phyloP scores from a whole-genome alignment of 2,113 vertebrate species.

The Phaetusa simplex region DNA sequence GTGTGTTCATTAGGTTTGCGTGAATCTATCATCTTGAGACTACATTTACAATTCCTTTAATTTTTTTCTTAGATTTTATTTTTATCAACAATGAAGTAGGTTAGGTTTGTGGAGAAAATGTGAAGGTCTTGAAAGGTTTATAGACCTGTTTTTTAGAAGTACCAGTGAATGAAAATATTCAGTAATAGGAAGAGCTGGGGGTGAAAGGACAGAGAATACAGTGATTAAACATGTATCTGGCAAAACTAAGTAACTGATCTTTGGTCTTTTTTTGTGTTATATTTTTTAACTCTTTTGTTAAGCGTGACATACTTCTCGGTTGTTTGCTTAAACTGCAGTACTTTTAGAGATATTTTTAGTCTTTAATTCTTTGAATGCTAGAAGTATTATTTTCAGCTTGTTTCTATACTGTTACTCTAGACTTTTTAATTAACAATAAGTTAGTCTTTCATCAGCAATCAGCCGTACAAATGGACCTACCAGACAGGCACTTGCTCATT shows the following conservation, averaged over 20 bases:
- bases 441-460: background rate
- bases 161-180: background rate
- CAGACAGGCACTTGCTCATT: background rate
- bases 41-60: background rate
- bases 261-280: background rate
- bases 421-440: background rate
- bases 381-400: background rate
- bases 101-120: background rate
- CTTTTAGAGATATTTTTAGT: background rate
- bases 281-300: background rate
- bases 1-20: background rate
- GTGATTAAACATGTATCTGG: background rate
- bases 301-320: background rate
- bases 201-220: background rate
- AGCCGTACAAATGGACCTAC: background rate
- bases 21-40: background rate
- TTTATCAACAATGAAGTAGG: background rate
- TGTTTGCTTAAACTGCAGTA: background rate
- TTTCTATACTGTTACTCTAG: background rate
- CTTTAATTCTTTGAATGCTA: background rate
- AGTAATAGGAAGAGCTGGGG: background rate
- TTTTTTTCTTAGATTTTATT: background rate
- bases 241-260: background rate
- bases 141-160: background rate
- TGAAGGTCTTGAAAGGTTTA: background rate